A percentile compares a stretch with the other conserved stretches of the same genome.
Conservation (phyloP, 2,888 invertebrate genomes). For the Cantharis flavilabris region DNA sequence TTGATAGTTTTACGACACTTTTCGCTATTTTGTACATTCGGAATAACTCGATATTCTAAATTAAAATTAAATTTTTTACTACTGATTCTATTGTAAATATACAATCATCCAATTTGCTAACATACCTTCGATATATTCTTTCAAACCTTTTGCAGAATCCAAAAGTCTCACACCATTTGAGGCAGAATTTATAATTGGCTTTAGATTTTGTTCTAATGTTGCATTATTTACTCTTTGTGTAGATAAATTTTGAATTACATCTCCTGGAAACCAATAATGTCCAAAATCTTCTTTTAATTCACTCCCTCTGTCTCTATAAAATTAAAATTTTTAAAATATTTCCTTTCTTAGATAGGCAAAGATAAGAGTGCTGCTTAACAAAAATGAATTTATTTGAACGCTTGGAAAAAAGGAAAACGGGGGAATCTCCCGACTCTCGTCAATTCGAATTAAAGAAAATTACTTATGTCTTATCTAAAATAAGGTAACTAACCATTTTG, state of each 20-base stretch:
- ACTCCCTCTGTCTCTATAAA: constrained; percentile 25
- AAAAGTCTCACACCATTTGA: not conserved
- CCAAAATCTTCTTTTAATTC: constrained; percentile 46
- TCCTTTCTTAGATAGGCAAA: not conserved
- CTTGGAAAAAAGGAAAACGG: too few species aligned
- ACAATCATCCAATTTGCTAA: not conserved
- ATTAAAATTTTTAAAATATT: not conserved
- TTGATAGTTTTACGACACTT: constrained; percentile 50
- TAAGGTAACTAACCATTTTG: too few species aligned
- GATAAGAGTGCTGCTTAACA: too few species aligned
- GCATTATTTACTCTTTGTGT: not conserved
- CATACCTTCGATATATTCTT: constrained; percentile 14
- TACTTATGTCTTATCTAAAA: too few species aligned
- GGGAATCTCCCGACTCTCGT: too few species aligned
- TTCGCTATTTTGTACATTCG: not conserved
- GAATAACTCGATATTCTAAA: constrained; percentile 15
- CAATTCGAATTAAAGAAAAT: too few species aligned
- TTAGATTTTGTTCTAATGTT: not conserved
- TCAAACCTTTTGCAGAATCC: not conserved
- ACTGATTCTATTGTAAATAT: not conserved
- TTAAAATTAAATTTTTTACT: not conserved
- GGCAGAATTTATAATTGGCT: not conserved
- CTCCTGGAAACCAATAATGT: constrained; percentile 54
- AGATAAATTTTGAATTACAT: not conserved
- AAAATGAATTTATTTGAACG: too few species aligned